A percentile compares a stretch with the other conserved stretches of the same genome.
Evolutionary conservation across 30 jellyfish, hydroid and myxozoan genomes (phyloP).

Genomic region (Sanderia malayensis): DNA sequence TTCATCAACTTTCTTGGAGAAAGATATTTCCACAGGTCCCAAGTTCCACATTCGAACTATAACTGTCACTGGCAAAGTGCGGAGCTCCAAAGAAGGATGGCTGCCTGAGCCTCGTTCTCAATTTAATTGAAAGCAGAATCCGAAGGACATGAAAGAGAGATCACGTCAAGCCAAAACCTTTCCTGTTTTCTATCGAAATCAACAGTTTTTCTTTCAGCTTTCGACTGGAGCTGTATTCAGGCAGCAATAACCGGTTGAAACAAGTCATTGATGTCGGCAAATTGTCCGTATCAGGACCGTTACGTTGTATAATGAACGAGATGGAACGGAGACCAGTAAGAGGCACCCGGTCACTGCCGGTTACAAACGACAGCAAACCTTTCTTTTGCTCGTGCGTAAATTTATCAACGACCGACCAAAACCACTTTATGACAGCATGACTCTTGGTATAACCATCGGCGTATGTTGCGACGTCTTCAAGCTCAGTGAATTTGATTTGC

Average conservation of each 20-base stretch:
- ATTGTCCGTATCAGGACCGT: conserved; percentile 88
- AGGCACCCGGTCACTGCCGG: conserved; percentile 98
- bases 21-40: too few relatives aligned
- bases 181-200: conserved; percentile 81
- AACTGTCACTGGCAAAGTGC: too few relatives aligned
- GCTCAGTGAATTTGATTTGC: conserved; percentile 77
- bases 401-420: conserved; percentile 74
- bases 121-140: too few relatives aligned
- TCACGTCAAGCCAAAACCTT: conserved; percentile 93
- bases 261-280: conserved; percentile 97
- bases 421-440: conserved; percentile 62
- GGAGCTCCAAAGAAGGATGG: too few relatives aligned
- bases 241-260: conserved; percentile 79
- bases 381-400: conserved; percentile 71
- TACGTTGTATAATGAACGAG: conserved; percentile 74
- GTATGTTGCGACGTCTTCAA: conserved; percentile 79
- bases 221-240: conserved; percentile 51
- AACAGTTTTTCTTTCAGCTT: conserved; percentile 70
- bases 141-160: too few relatives aligned
- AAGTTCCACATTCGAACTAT: too few relatives aligned
- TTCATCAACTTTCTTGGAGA: too few relatives aligned
- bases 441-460: conserved; percentile 66
- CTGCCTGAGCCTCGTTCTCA: too few relatives aligned
- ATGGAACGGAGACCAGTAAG: conserved; percentile 78
- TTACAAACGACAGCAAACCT: conserved; percentile 77